Conservation (phyloP, 2,888 invertebrate species). For the Trissolcus japonicus region DNA sequence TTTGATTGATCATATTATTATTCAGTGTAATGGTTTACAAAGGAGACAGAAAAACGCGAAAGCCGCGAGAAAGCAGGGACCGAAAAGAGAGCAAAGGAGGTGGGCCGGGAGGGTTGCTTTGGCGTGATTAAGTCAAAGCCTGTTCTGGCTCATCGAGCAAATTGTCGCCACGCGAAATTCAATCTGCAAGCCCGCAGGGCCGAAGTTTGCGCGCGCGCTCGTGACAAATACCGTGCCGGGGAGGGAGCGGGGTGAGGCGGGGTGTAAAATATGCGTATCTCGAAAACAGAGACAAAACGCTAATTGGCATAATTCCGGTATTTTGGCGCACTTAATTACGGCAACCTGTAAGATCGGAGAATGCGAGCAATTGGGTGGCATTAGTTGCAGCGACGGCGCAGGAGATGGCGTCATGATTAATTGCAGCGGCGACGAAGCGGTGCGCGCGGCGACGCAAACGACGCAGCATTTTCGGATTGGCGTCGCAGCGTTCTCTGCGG, state of each 20-base stretch:
- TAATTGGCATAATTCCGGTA: conserved; percentile 56
- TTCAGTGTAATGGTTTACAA: not conserved
- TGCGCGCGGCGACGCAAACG: conserved; percentile 43
- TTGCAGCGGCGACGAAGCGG: conserved; percentile 52
- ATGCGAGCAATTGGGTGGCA: conserved; percentile 58
- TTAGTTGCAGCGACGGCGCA: conserved; percentile 57
- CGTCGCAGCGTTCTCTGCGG: conserved; percentile 53
- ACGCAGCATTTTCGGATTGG: conserved; percentile 55
- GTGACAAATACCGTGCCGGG: conserved; percentile 22
- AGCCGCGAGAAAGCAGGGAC: conserved; percentile 5
- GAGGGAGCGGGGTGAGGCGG: not conserved
- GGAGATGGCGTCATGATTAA: conserved; percentile 57
- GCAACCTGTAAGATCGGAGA: conserved; percentile 59
- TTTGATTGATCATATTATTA: conserved; percentile 44
- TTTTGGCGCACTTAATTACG: conserved; percentile 55
- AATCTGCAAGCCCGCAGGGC: conserved; percentile 26
- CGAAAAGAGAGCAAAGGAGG: conserved; percentile 12
- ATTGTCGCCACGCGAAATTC: conserved; percentile 51
- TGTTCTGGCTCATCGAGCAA: conserved; percentile 46
- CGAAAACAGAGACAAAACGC: conserved; percentile 56
- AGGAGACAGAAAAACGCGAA: not conserved
- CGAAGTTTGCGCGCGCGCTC: conserved; percentile 28
- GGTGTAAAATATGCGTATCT: conserved; percentile 48
- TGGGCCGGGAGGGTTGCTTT: conserved; percentile 19
- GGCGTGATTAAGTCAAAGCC: conserved; percentile 45